Conservation (phyloP, 2,888 invertebrate genomes). For the Cephus runcator region DNA sequence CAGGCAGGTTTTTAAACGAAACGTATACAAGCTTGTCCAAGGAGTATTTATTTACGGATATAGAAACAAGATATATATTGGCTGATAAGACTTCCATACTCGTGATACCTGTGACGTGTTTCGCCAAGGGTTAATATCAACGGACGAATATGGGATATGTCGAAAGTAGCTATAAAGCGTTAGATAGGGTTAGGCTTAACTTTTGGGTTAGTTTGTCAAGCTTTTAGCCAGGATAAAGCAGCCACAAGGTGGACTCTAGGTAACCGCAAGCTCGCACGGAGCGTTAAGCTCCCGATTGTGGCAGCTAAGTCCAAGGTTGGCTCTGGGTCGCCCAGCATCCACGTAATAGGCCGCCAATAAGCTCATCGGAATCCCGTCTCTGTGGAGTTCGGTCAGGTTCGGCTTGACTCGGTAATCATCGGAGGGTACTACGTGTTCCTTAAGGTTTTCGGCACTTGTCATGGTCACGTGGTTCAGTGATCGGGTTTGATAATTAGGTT, state of each 20-base stretch:
- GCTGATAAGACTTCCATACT: not conserved
- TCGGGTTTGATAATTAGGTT: too few species aligned
- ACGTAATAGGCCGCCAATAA: constrained; percentile 17
- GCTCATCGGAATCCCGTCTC: not conserved
- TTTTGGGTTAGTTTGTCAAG: not conserved
- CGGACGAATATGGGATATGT: not conserved
- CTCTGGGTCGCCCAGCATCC: constrained; percentile 7
- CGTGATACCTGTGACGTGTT: not conserved
- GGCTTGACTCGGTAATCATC: not conserved
- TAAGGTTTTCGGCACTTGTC: not conserved
- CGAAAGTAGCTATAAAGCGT: not conserved
- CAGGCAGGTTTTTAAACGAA: not conserved
- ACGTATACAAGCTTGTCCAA: not conserved
- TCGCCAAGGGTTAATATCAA: not conserved
- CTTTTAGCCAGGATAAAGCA: constrained; percentile 12
- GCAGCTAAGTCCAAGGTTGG: constrained; percentile 1
- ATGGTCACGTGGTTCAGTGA: not conserved
- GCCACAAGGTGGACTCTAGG: constrained; percentile 19
- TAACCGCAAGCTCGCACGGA: constrained; percentile 16
- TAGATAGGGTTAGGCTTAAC: not conserved
- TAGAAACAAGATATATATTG: not conserved
- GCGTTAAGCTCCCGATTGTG: constrained; percentile 10
- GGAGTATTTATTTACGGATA: not conserved
- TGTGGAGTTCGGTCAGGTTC: not conserved
- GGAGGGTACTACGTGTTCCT: not conserved